phyloP scores from a whole-genome alignment of 1,140 invertebrate genomes.

The Forficula auricularia region DNA sequence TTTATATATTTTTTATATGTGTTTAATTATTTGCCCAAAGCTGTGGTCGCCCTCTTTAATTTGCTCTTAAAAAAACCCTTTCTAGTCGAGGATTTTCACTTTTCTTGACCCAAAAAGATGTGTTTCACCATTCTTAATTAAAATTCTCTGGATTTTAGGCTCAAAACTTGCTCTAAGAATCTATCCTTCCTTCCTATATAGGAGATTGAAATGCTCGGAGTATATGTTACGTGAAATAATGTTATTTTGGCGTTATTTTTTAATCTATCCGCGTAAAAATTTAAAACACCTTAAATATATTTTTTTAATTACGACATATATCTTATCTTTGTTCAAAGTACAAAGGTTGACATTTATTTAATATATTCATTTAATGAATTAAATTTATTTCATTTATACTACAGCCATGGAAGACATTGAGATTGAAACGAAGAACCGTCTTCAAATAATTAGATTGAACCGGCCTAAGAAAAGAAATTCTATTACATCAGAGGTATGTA shows the following conservation, averaged over 20 bases:
- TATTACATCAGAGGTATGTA: slow-evolving; percentile 33
- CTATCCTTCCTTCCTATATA: no score
- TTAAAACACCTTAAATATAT: neutral
- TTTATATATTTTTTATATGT: no score
- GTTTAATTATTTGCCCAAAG: no score
- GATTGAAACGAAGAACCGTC: slow-evolving; percentile 26
- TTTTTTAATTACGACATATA: neutral
- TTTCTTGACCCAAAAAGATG: no score
- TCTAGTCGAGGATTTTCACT: no score
- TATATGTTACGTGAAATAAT: no score
- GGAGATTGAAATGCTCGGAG: no score
- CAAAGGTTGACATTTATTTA: neutral
- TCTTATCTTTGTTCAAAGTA: neutral
- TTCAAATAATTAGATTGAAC: slow-evolving; percentile 50
- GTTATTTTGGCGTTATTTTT: neutral
- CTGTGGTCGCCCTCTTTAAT: no score
- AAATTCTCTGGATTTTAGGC: no score
- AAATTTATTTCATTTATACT: neutral
- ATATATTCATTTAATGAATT: neutral
- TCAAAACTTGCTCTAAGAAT: no score
- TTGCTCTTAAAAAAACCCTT: no score
- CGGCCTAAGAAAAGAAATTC: slow-evolving; percentile 64
- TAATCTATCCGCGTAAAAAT: neutral
- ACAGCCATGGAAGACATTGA: neutral
- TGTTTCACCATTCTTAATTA: no score